Percentiles rank a stretch among this genome's conserved stretches.
These are phyloP conservation scores for Euphydryas editha DNA, from an alignment of 2,888 invertebrate genomes.

Conservation along the genomic window DNA sequence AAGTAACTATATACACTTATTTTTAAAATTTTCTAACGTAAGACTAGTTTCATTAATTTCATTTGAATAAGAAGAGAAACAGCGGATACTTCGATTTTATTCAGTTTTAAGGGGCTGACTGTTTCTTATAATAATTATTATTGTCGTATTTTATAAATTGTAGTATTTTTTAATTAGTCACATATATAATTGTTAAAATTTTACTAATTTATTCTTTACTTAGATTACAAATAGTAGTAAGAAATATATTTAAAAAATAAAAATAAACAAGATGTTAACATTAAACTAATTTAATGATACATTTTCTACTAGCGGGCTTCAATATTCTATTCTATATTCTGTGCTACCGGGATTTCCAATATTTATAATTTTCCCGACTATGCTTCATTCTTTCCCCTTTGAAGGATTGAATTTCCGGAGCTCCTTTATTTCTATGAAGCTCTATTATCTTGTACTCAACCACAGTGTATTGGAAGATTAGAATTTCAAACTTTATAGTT, in stretches of 20 bases:
- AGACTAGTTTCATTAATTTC: too few relatives aligned
- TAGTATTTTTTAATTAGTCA: too few relatives aligned
- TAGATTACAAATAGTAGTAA: background rate
- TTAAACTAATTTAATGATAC: slow-evolving; percentile 20
- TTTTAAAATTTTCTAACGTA: too few relatives aligned
- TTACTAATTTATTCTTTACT: background rate
- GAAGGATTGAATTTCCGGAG: slow-evolving; percentile 29
- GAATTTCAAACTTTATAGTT: slow-evolving; percentile 6
- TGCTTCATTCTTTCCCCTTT: slow-evolving; percentile 26
- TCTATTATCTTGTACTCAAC: slow-evolving; percentile 16
- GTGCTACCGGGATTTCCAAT: slow-evolving; percentile 20
- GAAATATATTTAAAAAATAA: background rate
- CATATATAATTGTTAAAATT: too few relatives aligned
- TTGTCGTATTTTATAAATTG: too few relatives aligned
- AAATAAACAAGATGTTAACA: background rate
- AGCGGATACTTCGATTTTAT: too few relatives aligned
- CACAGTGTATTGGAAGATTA: slow-evolving; percentile 19
- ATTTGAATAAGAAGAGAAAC: too few relatives aligned
- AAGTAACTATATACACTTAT: too few relatives aligned
- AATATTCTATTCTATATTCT: too few relatives aligned
- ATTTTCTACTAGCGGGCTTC: background rate
- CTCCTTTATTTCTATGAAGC: slow-evolving; percentile 23
- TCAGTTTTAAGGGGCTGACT: too few relatives aligned
- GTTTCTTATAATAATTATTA: too few relatives aligned
- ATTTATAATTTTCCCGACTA: slow-evolving; percentile 24